These are phyloP conservation scores for Temnothorax longispinosus DNA, from an alignment of 1,140 invertebrate genomes.

Conservation along the genomic window DNA sequence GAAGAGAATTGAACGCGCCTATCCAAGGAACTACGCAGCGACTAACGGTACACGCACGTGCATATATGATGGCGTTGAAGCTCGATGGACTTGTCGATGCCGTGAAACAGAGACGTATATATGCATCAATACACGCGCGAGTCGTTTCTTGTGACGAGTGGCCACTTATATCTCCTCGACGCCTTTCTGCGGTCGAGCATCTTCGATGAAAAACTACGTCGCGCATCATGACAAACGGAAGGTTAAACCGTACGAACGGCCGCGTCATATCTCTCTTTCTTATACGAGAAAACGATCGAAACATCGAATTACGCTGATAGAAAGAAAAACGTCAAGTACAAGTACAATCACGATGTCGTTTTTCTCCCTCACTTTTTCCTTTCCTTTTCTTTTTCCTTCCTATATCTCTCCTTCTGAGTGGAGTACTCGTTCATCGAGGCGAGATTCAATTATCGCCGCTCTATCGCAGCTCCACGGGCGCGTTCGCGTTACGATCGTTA, in stretches of 20 bases:
- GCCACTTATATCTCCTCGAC: slow-evolving; percentile 49
- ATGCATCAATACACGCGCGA: slow-evolving; percentile 8
- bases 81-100: slow-evolving; percentile 51
- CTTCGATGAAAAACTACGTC: slow-evolving; percentile 53
- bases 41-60: slow-evolving; percentile 72
- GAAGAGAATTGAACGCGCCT: background rate
- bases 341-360: background rate
- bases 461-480: slow-evolving; percentile 27
- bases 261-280: slow-evolving; percentile 47
- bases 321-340: slow-evolving; percentile 52
- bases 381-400: too few species aligned
- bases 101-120: slow-evolving; percentile 39
- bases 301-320: slow-evolving; percentile 57
- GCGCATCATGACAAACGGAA: slow-evolving; percentile 51
- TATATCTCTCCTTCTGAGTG: background rate
- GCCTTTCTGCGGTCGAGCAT: slow-evolving; percentile 54
- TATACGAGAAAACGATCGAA: slow-evolving; percentile 49
- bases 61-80: slow-evolving; percentile 70
- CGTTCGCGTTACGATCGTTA: slow-evolving; percentile 48
- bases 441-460: slow-evolving; percentile 54
- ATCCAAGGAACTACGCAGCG: slow-evolving; percentile 45
- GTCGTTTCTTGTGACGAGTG: slow-evolving; percentile 62
- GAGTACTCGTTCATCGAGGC: background rate
- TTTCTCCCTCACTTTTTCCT: background rate
- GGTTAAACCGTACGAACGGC: slow-evolving; percentile 54